Evolutionary conservation across 1,140 invertebrate genomes (phyloP).

Genomic region (Tyrophagus putrescentiae): DNA sequence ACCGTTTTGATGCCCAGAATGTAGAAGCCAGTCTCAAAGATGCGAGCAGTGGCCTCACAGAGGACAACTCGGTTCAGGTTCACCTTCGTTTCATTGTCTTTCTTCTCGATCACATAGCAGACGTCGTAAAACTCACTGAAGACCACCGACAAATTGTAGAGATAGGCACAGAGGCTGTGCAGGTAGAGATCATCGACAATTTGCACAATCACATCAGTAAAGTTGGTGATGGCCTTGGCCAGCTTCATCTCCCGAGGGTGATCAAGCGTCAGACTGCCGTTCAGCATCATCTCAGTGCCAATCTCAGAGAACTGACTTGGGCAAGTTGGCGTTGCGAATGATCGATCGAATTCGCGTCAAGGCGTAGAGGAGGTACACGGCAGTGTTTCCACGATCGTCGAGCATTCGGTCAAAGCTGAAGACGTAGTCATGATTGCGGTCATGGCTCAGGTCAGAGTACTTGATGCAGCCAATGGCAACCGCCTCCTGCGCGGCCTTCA

Average conservation of each 20-base stretch:
- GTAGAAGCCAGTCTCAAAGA: conserved; percentile 70
- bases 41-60: conserved; percentile 74
- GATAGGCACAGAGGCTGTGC: conserved; percentile 82
- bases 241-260: conserved; percentile 92
- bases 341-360: conserved; percentile 75
- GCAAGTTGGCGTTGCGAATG: conserved; percentile 28
- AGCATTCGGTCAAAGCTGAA: conserved; percentile 99
- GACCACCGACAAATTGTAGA: conserved; percentile 79
- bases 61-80: conserved; percentile 73
- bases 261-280: conserved; percentile 38
- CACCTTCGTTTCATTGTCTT: conserved; percentile 60
- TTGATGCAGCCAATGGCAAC: conserved; percentile 98
- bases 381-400: conserved; percentile 96
- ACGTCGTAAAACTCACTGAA: conserved; percentile 93
- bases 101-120: conserved; percentile 92
- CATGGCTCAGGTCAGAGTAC: conserved; percentile 90
- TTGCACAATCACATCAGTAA: conserved; percentile 71
- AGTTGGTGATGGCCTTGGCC: conserved; percentile 55
- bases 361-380: conserved; percentile 91
- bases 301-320: conserved; percentile 3
- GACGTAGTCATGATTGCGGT: conserved; percentile 83
- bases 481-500: conserved; percentile 66
- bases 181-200: conserved; percentile 68
- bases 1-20: conserved; percentile 86
- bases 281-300: neutral